Percentiles rank a stretch among this genome's conserved stretches.
Conservation (phyloP, 2,797 vertebrate species). For the Manis javanica region DNA sequence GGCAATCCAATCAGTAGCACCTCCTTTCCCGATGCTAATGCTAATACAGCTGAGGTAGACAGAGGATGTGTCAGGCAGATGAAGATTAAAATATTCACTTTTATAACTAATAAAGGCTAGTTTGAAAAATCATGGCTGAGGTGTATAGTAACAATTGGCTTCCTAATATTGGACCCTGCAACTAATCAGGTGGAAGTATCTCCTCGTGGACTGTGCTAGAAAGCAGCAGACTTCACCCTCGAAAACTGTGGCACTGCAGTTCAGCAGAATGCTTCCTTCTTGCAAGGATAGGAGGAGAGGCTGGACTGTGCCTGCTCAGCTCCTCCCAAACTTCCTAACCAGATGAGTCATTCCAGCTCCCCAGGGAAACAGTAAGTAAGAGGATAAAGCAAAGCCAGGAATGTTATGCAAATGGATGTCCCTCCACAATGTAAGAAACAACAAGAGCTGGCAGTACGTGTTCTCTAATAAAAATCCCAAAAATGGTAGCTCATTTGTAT, state of each 20-base stretch:
- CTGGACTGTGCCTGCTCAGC: neutral
- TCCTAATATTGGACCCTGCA: neutral
- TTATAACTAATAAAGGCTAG: neutral
- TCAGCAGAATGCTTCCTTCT: neutral
- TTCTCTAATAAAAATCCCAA: neutral
- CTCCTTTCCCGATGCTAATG: neutral
- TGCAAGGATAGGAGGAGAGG: neutral
- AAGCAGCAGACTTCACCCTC: neutral
- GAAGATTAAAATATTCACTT: neutral
- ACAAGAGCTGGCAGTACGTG: neutral
- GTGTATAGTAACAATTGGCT: neutral
- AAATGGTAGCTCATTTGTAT: neutral
- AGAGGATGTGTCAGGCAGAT: neutral
- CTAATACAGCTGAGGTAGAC: neutral
- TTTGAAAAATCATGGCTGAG: neutral
- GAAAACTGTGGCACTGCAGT: neutral
- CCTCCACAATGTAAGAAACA: neutral
- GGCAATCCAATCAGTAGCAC: too few species aligned
- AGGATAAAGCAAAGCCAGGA: neutral
- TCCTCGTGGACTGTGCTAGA: neutral
- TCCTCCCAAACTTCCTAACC: neutral
- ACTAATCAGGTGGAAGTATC: neutral
- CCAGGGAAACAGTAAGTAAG: neutral
- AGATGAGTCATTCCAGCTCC: neutral
- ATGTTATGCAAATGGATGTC: neutral